phyloP scores from a whole-genome alignment of 2,888 invertebrate species.

The Pomacea canaliculata region DNA sequence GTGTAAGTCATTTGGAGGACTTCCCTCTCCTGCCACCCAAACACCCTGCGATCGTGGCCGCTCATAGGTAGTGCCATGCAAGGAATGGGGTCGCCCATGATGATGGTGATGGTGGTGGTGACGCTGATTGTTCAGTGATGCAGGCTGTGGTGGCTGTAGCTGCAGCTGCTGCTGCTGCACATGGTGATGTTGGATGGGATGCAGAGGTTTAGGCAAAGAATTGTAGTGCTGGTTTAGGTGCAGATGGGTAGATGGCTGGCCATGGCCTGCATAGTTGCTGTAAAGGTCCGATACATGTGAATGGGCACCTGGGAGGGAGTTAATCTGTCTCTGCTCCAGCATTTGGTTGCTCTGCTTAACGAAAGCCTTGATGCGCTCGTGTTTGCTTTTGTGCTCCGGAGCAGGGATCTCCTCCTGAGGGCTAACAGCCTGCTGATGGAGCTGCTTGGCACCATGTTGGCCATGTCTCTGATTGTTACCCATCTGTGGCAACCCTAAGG shows the following conservation, averaged over 20 bases:
- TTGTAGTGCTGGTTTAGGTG: conserved; percentile 5
- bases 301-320: background rate
- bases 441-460: background rate
- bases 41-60: conserved; percentile 26
- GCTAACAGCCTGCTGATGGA: background rate
- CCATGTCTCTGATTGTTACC: conserved; percentile 8
- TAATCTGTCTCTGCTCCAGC: conserved; percentile 24
- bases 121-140: conserved; percentile 44
- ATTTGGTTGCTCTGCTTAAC: conserved; percentile 40
- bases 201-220: conserved; percentile 8
- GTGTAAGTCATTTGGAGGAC: conserved; percentile 27
- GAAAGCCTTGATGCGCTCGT: conserved; percentile 24
- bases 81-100: conserved; percentile 5
- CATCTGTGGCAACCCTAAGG: conserved; percentile 8
- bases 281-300: background rate
- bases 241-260: background rate
- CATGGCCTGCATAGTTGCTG: background rate
- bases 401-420: background rate
- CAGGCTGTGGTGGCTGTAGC: conserved; percentile 7
- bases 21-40: conserved; percentile 10
- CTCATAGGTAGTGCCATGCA: conserved; percentile 13
- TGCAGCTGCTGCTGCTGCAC: conserved; percentile 14
- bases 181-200: conserved; percentile 5
- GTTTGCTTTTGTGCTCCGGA: conserved; percentile 18
- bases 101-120: conserved; percentile 18